These are phyloP conservation scores for Ceyx cyanopectus DNA, from an alignment of 2,113 vertebrate genomes.

Conservation along the genomic window DNA sequence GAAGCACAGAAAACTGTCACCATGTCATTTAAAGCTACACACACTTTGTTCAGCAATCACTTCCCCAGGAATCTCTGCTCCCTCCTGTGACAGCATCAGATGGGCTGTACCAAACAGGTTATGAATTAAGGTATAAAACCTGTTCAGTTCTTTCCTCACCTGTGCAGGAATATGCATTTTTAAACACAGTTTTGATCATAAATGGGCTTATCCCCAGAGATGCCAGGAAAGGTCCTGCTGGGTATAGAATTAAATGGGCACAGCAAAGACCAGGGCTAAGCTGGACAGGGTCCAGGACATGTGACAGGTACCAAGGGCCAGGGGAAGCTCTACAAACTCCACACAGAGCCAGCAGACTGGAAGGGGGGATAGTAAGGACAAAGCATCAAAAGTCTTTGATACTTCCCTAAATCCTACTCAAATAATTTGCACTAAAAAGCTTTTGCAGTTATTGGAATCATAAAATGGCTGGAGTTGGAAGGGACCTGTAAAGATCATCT, in stretches of 20 bases:
- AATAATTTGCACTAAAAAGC: background rate
- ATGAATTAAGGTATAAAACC: background rate
- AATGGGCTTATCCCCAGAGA: background rate
- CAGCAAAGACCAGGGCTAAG: background rate
- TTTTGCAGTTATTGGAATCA: background rate
- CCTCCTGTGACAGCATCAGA: fast-evolving
- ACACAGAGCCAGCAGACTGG: background rate
- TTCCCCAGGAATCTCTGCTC: background rate
- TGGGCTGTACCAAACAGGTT: background rate
- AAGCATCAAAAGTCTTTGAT: background rate
- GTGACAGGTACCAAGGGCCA: background rate
- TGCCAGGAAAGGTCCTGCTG: background rate
- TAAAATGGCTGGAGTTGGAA: too few relatives aligned
- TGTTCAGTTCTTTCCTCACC: background rate
- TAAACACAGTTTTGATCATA: background rate
- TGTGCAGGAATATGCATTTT: background rate
- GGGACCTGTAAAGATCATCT: too few relatives aligned
- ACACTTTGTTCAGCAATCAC: fast-evolving
- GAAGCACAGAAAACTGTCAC: background rate
- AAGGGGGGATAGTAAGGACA: background rate
- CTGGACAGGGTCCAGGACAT: background rate
- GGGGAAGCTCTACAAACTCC: background rate
- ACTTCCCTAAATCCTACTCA: background rate
- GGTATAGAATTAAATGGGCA: background rate
- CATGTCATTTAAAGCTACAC: background rate